Evolutionary conservation across 2,113 vertebrate species (phyloP).

Genomic region (Cepphus grylle): DNA sequence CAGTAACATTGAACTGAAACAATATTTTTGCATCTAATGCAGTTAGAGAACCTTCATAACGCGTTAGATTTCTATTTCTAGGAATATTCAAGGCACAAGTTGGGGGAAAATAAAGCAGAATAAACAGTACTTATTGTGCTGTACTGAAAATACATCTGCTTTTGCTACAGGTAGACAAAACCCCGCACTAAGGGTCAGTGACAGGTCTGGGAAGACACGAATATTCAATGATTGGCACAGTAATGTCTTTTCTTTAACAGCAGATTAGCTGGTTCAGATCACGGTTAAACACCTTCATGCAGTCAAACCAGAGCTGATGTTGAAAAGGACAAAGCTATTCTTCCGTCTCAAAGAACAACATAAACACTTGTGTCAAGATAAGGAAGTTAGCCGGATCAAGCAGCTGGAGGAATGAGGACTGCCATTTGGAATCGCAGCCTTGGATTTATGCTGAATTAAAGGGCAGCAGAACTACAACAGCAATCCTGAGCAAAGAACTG

Average conservation of each 20-base stretch:
- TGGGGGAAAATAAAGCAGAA: neutral
- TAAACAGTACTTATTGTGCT: neutral
- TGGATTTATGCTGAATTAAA: neutral
- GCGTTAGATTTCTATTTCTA: neutral
- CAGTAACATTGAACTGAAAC: neutral
- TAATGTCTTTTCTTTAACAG: neutral
- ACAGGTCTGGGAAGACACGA: neutral
- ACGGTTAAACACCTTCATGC: neutral
- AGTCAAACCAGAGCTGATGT: neutral
- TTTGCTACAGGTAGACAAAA: neutral
- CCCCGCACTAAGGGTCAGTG: neutral
- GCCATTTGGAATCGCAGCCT: neutral
- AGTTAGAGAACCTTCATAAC: neutral
- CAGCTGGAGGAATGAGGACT: neutral
- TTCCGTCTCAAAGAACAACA: neutral
- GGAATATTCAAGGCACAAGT: neutral
- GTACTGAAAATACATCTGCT: neutral
- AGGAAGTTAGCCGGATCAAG: neutral
- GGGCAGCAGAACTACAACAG: neutral
- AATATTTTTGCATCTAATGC: neutral
- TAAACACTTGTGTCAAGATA: neutral
- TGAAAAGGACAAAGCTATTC: neutral
- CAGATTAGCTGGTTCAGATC: neutral
- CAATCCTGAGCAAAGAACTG: neutral
- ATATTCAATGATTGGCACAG: neutral